phyloP scores from a whole-genome alignment of 2,797 vertebrate genomes.

The Gobio occitaniae region DNA sequence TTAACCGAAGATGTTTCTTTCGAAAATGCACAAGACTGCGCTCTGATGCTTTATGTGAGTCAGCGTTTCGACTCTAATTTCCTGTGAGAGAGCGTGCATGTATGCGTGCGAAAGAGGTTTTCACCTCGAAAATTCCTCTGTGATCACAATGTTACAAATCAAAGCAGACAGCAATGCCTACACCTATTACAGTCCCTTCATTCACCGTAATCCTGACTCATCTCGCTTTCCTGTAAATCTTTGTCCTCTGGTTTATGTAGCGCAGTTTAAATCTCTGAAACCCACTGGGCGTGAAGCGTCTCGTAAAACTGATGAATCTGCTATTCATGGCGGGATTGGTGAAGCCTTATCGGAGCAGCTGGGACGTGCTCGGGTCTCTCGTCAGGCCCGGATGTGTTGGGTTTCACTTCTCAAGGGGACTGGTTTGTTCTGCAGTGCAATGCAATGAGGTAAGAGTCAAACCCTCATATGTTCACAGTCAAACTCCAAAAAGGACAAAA shows the following conservation, averaged over 20 bases:
- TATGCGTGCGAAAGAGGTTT: background rate
- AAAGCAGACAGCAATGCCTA: slow-evolving; percentile 29
- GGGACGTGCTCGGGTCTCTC: background rate
- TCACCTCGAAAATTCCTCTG: slow-evolving; percentile 29
- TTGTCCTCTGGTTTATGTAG: slow-evolving; percentile 32
- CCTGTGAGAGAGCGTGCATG: background rate
- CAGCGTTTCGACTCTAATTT: slow-evolving; percentile 25
- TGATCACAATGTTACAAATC: slow-evolving; percentile 36
- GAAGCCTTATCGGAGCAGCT: slow-evolving; percentile 5
- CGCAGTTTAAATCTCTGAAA: slow-evolving; percentile 37
- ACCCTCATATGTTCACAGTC: background rate
- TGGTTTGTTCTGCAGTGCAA: background rate
- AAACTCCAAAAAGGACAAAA: background rate
- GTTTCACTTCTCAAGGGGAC: slow-evolving; percentile 18
- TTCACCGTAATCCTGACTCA: slow-evolving; percentile 31
- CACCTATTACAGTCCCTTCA: slow-evolving; percentile 28
- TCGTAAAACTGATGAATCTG: slow-evolving; percentile 32
- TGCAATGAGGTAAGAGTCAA: background rate
- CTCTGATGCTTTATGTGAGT: slow-evolving; percentile 4
- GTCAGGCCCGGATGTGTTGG: slow-evolving; percentile 1
- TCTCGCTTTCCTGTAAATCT: slow-evolving; percentile 43
- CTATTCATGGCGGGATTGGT: slow-evolving; percentile 28
- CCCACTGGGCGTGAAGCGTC: slow-evolving; percentile 10
- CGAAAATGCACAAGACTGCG: background rate
- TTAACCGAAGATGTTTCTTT: background rate